Percentiles rank a stretch among this genome's conserved stretches.
Evolutionary conservation across 2,113 vertebrate genomes (phyloP).

Genomic region (Nibea albiflora): DNA sequence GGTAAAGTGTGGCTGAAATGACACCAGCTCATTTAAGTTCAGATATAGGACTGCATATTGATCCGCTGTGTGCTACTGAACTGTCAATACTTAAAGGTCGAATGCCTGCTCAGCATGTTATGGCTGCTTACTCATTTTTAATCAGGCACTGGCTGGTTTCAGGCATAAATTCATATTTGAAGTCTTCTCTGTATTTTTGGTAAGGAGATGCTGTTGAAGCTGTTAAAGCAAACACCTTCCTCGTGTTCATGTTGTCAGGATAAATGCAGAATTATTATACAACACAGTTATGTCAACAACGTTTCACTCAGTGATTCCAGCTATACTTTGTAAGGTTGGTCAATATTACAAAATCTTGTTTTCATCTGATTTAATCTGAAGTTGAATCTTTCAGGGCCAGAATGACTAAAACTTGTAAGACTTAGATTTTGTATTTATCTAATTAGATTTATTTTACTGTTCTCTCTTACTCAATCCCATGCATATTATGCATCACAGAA

Average conservation of each 20-base stretch:
- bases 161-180: background rate
- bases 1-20: constrained; percentile 5
- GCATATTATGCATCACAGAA: background rate
- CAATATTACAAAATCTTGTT: too few relatives aligned
- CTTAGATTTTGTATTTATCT: too few relatives aligned
- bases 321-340: too few relatives aligned
- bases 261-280: background rate
- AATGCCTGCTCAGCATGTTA: background rate
- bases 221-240: background rate
- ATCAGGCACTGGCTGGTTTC: background rate
- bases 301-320: too few relatives aligned
- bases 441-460: too few relatives aligned
- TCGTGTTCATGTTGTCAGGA: background rate
- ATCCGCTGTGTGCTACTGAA: background rate
- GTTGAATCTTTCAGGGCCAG: background rate
- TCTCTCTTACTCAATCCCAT: background rate
- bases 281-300: background rate
- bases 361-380: too few relatives aligned
- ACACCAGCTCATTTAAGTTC: background rate
- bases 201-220: background rate
- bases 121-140: background rate
- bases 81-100: background rate
- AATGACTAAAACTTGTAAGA: background rate
- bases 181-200: background rate
- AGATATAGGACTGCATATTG: background rate